These are phyloP conservation scores for Puntigrus tetrazona DNA, from an alignment of 2,113 vertebrate genomes.

Conservation along the genomic window DNA sequence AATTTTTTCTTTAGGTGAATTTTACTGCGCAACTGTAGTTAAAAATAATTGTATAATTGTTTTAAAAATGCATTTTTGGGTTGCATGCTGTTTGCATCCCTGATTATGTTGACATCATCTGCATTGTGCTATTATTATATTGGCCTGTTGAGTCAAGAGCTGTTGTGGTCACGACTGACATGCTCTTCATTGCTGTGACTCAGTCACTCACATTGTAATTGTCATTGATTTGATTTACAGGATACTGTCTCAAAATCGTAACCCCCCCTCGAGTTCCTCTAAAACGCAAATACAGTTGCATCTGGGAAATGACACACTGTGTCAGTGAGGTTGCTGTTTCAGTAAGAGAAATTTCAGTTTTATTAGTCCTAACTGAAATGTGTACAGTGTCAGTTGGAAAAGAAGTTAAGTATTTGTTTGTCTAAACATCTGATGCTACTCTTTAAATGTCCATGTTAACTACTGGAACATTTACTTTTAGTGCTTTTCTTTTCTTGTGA, in stretches of 20 bases:
- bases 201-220: constrained; percentile 58
- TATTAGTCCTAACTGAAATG: constrained; percentile 11
- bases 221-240: constrained; percentile 52
- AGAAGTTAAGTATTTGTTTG: background rate
- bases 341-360: background rate
- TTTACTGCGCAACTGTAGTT: too few species aligned
- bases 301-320: constrained; percentile 6
- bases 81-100: too few species aligned
- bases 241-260: constrained; percentile 39
- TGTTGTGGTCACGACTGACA: constrained; percentile 50
- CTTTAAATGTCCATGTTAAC: constrained; percentile 5
- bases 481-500: background rate
- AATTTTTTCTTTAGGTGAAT: too few species aligned
- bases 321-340: constrained; percentile 14
- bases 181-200: constrained; percentile 49
- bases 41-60: too few species aligned
- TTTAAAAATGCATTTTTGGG: too few species aligned
- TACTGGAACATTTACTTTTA: constrained; percentile 40
- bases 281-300: constrained; percentile 24
- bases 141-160: constrained; percentile 50
- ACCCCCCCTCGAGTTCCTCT: constrained; percentile 13
- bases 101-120: constrained; percentile 11
- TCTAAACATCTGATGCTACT: constrained; percentile 32
- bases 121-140: constrained; percentile 50
- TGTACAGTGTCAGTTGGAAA: constrained; percentile 7